Conservation (phyloP, 1,140 invertebrate genomes). For the Mamestra configurata region DNA sequence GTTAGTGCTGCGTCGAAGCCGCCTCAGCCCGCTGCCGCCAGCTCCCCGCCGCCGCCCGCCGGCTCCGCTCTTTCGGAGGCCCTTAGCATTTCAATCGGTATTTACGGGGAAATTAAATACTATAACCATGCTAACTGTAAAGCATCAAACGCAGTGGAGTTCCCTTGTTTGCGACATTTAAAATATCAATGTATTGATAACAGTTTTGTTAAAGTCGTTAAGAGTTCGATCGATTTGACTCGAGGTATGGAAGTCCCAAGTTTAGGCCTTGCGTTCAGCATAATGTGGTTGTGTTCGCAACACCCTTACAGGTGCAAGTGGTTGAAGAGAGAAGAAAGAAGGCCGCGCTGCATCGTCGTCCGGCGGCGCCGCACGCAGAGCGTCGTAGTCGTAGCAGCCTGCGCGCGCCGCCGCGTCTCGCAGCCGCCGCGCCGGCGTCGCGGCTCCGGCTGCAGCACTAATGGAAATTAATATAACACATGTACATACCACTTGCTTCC, state of each 20-base stretch:
- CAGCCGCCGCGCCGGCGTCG: slow-evolving; percentile 48
- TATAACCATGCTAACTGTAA: slow-evolving; percentile 80
- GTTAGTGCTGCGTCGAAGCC: slow-evolving; percentile 84
- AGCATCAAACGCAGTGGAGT: slow-evolving; percentile 63
- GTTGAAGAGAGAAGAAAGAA: slow-evolving; percentile 73
- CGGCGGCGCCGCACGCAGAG: slow-evolving; percentile 58
- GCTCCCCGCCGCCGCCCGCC: slow-evolving; percentile 75
- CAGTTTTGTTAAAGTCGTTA: slow-evolving; percentile 68
- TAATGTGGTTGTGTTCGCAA: slow-evolving; percentile 87
- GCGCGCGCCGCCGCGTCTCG: slow-evolving; percentile 57
- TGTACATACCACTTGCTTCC: slow-evolving; percentile 73
- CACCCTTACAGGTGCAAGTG: slow-evolving; percentile 86
- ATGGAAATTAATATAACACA: slow-evolving; percentile 62
- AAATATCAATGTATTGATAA: slow-evolving; percentile 42
- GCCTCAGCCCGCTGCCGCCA: slow-evolving; percentile 77
- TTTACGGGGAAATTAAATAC: slow-evolving; percentile 87
- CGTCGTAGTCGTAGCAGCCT: slow-evolving; percentile 45
- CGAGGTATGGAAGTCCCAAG: slow-evolving; percentile 79
- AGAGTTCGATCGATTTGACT: slow-evolving; percentile 79
- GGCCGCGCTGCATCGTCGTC: slow-evolving; percentile 41
- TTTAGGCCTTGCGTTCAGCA: slow-evolving; percentile 85
- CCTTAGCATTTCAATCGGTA: slow-evolving; percentile 86
- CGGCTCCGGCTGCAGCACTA: slow-evolving; percentile 48
- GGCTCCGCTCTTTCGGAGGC: slow-evolving; percentile 81
- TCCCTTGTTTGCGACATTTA: slow-evolving; percentile 60